These are phyloP conservation scores for Myotis davidii DNA, from an alignment of 2,113 vertebrate species.

Conservation along the genomic window DNA sequence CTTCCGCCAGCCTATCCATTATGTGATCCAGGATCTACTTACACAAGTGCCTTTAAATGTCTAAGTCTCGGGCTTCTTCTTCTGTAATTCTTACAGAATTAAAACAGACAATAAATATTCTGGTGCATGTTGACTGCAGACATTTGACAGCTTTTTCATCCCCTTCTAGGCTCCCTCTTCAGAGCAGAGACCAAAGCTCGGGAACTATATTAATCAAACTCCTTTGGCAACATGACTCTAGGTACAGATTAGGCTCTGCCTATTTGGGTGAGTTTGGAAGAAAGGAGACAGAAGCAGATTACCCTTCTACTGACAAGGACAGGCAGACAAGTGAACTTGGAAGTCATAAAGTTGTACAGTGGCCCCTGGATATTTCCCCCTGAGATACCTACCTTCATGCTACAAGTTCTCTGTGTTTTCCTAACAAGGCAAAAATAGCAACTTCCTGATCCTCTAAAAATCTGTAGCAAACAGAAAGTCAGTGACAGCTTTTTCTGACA, in stretches of 20 bases:
- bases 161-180: not conserved
- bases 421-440: not conserved
- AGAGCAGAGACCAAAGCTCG: not conserved
- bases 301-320: not conserved
- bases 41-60: not conserved
- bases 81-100: not conserved
- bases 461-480: not conserved
- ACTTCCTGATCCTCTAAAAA: not conserved
- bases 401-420: not conserved
- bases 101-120: not conserved
- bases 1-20: not conserved
- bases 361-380: not conserved
- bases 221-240: not conserved
- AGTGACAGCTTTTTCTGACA: not conserved
- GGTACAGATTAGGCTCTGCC: not conserved
- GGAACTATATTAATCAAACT: not conserved
- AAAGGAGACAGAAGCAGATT: not conserved
- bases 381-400: not conserved
- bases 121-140: not conserved
- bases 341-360: not conserved
- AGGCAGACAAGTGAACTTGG: not conserved
- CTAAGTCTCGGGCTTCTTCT: not conserved
- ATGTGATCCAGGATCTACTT: not conserved
- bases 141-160: not conserved
- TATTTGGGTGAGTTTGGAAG: not conserved